phyloP scores from a whole-genome alignment of 37 sponge, comb jelly and placozoan species.

The Haliclona indistincta region DNA sequence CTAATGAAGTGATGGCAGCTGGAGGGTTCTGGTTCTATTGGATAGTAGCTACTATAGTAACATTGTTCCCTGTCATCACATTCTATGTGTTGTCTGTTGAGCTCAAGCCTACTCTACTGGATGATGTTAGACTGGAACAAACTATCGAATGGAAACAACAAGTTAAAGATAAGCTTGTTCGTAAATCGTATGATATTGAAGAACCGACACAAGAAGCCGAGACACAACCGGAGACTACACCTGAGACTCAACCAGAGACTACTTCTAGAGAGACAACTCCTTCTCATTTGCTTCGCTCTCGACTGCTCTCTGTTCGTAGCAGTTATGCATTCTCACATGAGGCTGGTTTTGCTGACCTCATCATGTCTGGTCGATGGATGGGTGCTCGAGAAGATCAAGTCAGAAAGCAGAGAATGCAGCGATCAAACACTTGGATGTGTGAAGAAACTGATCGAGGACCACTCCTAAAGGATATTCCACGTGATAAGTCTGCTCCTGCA shows the following conservation, averaged over 20 bases:
- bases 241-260: no score
- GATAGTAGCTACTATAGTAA: slow-evolving; percentile 56
- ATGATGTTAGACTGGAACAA: slow-evolving; percentile 67
- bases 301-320: slow-evolving; percentile 11
- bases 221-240: no score
- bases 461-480: no score
- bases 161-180: no score
- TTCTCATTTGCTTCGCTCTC: not conserved
- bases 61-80: slow-evolving; percentile 69
- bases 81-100: slow-evolving; percentile 42
- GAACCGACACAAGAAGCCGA: no score
- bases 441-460: no score
- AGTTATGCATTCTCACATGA: slow-evolving; percentile 88
- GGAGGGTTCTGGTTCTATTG: slow-evolving; percentile 84
- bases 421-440: slow-evolving; percentile 5
- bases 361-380: slow-evolving; percentile 63
- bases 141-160: slow-evolving; percentile 22
- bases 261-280: not conserved
- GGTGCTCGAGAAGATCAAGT: slow-evolving; percentile 17
- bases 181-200: no score
- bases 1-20: slow-evolving; percentile 47
- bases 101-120: slow-evolving; percentile 62
- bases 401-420: slow-evolving; percentile 7
- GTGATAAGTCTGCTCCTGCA: not conserved
- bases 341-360: slow-evolving; percentile 73